These are phyloP conservation scores for Drosophila gaucha DNA, from an alignment of 2,888 invertebrate species.

Conservation along the genomic window DNA sequence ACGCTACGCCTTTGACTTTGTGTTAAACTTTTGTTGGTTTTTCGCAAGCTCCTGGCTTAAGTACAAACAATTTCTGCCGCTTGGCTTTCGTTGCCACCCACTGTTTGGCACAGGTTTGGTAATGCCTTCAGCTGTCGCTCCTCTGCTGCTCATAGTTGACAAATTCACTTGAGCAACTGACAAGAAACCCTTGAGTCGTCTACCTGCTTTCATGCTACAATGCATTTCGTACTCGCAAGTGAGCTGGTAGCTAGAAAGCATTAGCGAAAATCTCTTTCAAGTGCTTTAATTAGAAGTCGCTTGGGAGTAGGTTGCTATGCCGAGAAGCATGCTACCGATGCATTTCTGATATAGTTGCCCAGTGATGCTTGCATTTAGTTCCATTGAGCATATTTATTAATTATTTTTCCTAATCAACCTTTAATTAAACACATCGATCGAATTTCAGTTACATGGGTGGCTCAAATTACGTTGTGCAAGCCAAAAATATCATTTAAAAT, in stretches of 20 bases:
- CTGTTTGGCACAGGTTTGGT: constrained; percentile 21
- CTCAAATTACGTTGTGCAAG: constrained; percentile 41
- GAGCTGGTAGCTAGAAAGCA: constrained; percentile 1
- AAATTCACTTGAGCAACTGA: constrained; percentile 44
- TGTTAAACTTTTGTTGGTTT: constrained; percentile 45
- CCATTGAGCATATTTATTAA: constrained; percentile 25
- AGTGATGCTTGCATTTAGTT: constrained; percentile 21
- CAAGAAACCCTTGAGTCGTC: constrained; percentile 27
- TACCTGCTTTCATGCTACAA: constrained; percentile 2
- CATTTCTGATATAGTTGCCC: background rate
- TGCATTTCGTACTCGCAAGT: background rate
- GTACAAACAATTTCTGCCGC: constrained; percentile 49
- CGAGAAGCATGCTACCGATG: background rate
- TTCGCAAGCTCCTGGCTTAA: constrained; percentile 23
- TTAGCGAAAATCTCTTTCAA: constrained; percentile 35
- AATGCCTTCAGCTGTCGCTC: constrained; percentile 14
- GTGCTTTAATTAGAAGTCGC: constrained; percentile 43
- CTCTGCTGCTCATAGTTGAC: constrained; percentile 47
- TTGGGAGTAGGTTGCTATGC: background rate
- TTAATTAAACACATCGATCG: constrained; percentile 44
- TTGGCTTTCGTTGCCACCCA: constrained; percentile 32
- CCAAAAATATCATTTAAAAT: constrained; percentile 61
- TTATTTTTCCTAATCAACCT: constrained; percentile 38
- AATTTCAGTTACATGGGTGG: constrained; percentile 13
- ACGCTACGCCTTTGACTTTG: constrained; percentile 55